Evolutionary conservation across 2,888 invertebrate species (phyloP).

Genomic region (Apodemia duryi): DNA sequence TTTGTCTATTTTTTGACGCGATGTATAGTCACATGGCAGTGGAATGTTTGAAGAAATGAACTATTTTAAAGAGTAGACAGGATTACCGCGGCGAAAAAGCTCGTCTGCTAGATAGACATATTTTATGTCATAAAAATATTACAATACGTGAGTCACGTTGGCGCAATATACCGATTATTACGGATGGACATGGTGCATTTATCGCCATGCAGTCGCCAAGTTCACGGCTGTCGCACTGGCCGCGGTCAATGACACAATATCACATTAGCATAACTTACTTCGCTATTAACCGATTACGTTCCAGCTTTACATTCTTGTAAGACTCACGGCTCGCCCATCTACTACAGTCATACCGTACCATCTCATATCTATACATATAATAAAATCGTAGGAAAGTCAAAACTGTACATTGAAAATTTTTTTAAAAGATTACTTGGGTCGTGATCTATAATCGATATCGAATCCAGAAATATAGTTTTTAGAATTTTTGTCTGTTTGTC

Average conservation of each 20-base stretch:
- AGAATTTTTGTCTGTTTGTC: too few relatives aligned
- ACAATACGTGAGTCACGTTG: not conserved
- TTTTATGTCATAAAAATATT: not conserved
- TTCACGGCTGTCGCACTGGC: slow-evolving; percentile 13
- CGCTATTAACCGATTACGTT: slow-evolving; percentile 21
- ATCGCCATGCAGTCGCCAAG: not conserved
- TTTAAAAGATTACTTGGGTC: too few relatives aligned
- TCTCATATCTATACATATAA: not conserved
- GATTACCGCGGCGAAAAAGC: too few relatives aligned
- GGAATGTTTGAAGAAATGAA: too few relatives aligned
- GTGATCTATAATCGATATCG: too few relatives aligned
- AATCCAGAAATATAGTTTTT: too few relatives aligned
- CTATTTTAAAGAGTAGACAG: too few relatives aligned
- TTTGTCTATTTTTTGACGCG: too few relatives aligned
- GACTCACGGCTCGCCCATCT: not conserved
- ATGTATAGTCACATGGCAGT: too few relatives aligned
- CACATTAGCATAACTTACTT: slow-evolving; percentile 40
- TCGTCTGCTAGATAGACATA: too few relatives aligned
- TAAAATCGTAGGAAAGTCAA: too few relatives aligned
- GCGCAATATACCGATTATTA: not conserved
- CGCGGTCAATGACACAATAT: slow-evolving; percentile 53
- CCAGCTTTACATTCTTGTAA: not conserved
- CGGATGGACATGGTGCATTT: not conserved
- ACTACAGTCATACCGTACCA: not conserved
- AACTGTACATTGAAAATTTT: too few relatives aligned